phyloP scores from a whole-genome alignment of 2,113 vertebrate species.

The Myrmecophaga tridactyla region DNA sequence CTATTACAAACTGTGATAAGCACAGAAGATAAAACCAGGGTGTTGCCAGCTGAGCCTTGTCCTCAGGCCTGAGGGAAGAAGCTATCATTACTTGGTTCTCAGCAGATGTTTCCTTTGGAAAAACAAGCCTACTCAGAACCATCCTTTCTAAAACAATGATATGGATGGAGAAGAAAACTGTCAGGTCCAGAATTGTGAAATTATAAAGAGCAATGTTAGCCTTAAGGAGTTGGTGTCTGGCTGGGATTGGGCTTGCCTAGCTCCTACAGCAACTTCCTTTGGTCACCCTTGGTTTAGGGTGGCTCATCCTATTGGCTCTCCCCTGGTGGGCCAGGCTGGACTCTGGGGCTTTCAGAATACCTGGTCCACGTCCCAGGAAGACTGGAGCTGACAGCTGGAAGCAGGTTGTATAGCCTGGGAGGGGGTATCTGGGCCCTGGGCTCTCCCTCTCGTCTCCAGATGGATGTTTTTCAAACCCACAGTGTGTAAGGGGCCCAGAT shows the following conservation, averaged over 20 bases:
- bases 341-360: neutral
- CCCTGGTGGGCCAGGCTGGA: neutral
- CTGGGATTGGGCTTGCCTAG: neutral
- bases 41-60: neutral
- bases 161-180: neutral
- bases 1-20: neutral
- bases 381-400: neutral
- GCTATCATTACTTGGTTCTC: neutral
- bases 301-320: neutral
- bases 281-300: neutral
- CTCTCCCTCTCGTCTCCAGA: neutral
- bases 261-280: neutral
- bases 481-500: neutral
- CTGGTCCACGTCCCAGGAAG: neutral
- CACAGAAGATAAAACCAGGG: neutral
- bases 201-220: neutral
- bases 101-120: conserved; percentile 36
- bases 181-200: neutral
- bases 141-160: neutral
- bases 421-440: too few relatives aligned
- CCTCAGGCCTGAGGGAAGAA: neutral
- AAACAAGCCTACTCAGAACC: neutral
- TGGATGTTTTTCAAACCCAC: neutral
- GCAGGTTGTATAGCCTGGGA: neutral
- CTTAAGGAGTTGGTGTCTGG: neutral